Percentiles rank a stretch among this genome's conserved stretches.
Evolutionary conservation across 2,888 invertebrate species (phyloP).

Genomic region (Standfussiana lucernea): DNA sequence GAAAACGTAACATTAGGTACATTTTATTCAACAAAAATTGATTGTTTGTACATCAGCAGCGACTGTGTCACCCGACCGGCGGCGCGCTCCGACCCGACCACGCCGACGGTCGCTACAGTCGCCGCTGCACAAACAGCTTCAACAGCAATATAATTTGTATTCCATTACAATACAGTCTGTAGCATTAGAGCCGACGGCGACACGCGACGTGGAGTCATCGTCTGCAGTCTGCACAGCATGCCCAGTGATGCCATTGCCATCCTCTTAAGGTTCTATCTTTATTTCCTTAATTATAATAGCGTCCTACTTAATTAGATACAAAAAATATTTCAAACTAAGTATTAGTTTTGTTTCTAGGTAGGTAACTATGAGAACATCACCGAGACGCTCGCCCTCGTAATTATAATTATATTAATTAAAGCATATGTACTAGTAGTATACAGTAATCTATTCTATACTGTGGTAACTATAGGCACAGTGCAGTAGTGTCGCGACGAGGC

Average conservation of each 20-base stretch:
- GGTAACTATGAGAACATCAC: constrained; percentile 17
- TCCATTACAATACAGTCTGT: constrained; percentile 52
- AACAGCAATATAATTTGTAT: constrained; percentile 63
- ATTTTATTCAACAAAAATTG: constrained; percentile 74
- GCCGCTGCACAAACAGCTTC: constrained; percentile 50
- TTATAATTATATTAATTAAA: constrained; percentile 47
- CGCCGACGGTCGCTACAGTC: constrained; percentile 19
- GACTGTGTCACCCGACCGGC: background rate
- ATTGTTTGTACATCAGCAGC: constrained; percentile 45
- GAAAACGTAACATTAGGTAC: constrained; percentile 83
- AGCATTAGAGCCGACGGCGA: constrained; percentile 24
- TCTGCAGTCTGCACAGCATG: constrained; percentile 9
- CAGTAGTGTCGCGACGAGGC: background rate
- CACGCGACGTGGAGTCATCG: constrained; percentile 4
- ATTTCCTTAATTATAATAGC: constrained; percentile 27
- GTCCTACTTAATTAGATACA: constrained; percentile 35
- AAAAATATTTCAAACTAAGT: constrained; percentile 34
- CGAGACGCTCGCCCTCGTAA: background rate
- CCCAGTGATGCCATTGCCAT: constrained; percentile 25
- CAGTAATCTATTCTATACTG: constrained; percentile 34
- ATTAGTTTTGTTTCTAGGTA: constrained; percentile 21
- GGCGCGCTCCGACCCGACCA: too few relatives aligned
- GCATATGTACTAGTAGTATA: constrained; percentile 55
- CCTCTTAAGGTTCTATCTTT: constrained; percentile 21
- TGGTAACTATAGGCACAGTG: background rate